Conservation (phyloP, 2,113 vertebrate species). For the Nannospalax galili region DNA sequence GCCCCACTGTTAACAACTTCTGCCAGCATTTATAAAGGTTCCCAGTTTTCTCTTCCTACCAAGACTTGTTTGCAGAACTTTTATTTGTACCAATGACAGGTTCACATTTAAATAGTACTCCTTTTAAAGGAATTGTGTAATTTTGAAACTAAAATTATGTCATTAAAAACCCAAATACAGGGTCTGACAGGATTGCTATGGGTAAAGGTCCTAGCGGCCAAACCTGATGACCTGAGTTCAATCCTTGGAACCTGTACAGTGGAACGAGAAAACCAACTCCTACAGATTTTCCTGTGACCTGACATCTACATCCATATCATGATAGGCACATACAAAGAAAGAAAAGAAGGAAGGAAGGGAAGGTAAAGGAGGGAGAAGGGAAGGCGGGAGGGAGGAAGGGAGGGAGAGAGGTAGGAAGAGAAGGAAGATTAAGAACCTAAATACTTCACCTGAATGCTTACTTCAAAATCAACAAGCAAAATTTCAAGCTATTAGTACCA, state of each 20-base stretch:
- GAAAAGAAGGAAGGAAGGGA: no score
- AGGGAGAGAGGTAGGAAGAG: no score
- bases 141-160: conserved; percentile 25
- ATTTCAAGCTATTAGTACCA: not conserved
- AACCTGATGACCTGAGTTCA: not conserved
- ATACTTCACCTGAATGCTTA: not conserved
- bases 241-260: no score
- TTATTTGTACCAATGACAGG: conserved; percentile 3
- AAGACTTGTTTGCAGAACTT: conserved; percentile 5
- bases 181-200: not conserved
- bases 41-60: not conserved
- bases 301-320: no score
- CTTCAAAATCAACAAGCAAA: conserved; percentile 17
- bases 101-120: not conserved
- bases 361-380: no score
- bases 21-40: not conserved
- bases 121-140: not conserved
- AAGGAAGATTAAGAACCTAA: not conserved
- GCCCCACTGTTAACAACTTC: not conserved
- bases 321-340: not conserved
- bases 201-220: not conserved
- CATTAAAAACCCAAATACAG: not conserved
- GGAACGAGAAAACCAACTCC: not conserved
- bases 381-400: no score
- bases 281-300: not conserved